phyloP scores from a whole-genome alignment of 2,888 invertebrate genomes.

The Ormyrus labotus region DNA sequence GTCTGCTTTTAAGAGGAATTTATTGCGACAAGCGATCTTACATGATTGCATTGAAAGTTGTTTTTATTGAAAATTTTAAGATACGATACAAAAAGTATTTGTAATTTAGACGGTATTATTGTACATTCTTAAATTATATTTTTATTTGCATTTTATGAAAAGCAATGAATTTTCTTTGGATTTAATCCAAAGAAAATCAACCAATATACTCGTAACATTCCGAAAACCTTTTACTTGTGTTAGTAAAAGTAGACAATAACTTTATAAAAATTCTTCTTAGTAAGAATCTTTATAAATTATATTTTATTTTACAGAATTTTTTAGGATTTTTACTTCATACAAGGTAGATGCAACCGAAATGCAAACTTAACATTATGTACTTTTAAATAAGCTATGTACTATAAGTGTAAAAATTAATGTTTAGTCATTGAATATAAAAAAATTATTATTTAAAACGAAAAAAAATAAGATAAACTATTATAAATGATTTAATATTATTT shows the following conservation, averaged over 20 bases:
- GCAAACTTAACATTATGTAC: too few relatives aligned
- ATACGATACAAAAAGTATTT: conserved; percentile 1
- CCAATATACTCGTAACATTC: conserved; percentile 41
- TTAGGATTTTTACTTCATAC: too few relatives aligned
- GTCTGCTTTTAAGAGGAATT: conserved; percentile 6
- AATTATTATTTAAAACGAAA: too few relatives aligned
- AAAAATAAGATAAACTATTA: too few relatives aligned
- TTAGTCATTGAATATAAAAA: too few relatives aligned
- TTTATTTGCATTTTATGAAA: conserved; percentile 6
- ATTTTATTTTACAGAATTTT: neutral
- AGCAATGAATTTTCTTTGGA: conserved; percentile 15
- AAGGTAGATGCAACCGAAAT: too few relatives aligned
- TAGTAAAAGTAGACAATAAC: conserved; percentile 56
- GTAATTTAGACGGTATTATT: neutral
- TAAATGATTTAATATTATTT: too few relatives aligned
- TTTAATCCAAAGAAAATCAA: conserved; percentile 16
- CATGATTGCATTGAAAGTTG: conserved; percentile 27
- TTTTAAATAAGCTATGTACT: too few relatives aligned
- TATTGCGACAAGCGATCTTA: conserved; percentile 11
- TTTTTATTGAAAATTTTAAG: conserved; percentile 28
- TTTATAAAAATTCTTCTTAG: conserved; percentile 23
- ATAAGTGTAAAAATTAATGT: too few relatives aligned
- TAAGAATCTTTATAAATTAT: conserved; percentile 5
- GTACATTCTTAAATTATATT: conserved; percentile 33
- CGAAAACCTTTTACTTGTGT: conserved; percentile 46